Percentiles rank a stretch among this genome's conserved stretches.
phyloP scores from a whole-genome alignment of 1,140 invertebrate species.

The Linepithema humile region DNA sequence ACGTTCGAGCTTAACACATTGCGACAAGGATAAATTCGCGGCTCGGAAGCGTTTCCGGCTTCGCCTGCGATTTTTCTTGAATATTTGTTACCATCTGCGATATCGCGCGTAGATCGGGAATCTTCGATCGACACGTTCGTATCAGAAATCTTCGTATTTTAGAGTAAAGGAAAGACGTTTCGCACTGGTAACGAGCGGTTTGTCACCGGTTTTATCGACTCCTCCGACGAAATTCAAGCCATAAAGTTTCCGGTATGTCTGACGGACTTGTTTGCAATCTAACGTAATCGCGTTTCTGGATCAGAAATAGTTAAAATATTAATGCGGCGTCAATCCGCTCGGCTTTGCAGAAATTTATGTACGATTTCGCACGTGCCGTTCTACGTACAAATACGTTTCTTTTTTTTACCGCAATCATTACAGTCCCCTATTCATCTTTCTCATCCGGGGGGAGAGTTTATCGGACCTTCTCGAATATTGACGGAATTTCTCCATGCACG shows the following conservation, averaged over 20 bases:
- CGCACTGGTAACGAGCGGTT: background rate
- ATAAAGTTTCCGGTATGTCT: background rate
- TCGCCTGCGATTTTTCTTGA: constrained; percentile 26
- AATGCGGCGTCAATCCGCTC: background rate
- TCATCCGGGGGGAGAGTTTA: background rate
- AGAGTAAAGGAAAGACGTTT: background rate
- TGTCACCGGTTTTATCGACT: background rate
- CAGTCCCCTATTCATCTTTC: background rate
- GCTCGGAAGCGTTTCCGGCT: background rate
- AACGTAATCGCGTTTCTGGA: background rate
- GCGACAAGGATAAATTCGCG: constrained; percentile 38
- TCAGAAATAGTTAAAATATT: background rate
- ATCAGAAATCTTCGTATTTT: background rate
- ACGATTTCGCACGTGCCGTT: background rate
- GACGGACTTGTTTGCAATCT: too few relatives aligned
- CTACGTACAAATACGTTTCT: constrained; percentile 27
- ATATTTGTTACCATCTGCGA: constrained; percentile 35
- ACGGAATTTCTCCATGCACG: background rate
- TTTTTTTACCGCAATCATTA: background rate
- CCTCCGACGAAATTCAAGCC: background rate
- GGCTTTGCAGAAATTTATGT: background rate
- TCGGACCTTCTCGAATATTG: constrained; percentile 7
- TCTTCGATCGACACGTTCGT: background rate
- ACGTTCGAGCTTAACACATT: constrained; percentile 48
- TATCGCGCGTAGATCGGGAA: background rate